Evolutionary conservation across 2,797 vertebrate genomes (phyloP).

Genomic region (Periophthalmus magnuspinnatus): DNA sequence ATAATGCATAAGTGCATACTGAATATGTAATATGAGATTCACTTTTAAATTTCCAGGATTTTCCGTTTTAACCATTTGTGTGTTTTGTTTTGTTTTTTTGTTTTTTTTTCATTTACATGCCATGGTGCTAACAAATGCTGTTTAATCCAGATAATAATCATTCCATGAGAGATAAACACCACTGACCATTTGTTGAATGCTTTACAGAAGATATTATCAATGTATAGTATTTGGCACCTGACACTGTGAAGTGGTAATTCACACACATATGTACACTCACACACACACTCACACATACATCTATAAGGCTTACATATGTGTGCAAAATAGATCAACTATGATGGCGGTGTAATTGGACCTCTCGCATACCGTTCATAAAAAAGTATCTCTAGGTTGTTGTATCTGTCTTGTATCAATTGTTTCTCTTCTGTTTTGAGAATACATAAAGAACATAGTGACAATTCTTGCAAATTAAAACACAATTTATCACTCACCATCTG

Average conservation of each 20-base stretch:
- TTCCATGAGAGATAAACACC: neutral
- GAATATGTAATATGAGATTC: neutral
- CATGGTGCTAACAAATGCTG: neutral
- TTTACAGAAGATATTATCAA: neutral
- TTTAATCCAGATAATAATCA: neutral
- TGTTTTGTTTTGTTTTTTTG: neutral
- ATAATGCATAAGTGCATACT: neutral
- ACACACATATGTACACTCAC: neutral
- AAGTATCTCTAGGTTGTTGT: too few relatives aligned
- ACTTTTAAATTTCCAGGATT: neutral
- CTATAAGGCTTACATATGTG: neutral
- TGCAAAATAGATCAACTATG: neutral
- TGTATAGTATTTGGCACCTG: too few relatives aligned
- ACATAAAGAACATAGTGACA: conserved; percentile 2
- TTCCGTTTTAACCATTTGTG: neutral
- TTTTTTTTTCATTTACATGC: neutral
- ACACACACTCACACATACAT: neutral
- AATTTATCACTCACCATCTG: neutral
- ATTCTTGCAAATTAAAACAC: neutral
- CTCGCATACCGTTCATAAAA: too few relatives aligned
- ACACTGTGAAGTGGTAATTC: neutral
- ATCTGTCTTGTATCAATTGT: neutral
- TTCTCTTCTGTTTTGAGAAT: neutral
- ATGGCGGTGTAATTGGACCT: neutral
- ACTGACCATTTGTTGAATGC: neutral